Conservation (phyloP, 2,797 vertebrate species). For the Sebastes miniatus region DNA sequence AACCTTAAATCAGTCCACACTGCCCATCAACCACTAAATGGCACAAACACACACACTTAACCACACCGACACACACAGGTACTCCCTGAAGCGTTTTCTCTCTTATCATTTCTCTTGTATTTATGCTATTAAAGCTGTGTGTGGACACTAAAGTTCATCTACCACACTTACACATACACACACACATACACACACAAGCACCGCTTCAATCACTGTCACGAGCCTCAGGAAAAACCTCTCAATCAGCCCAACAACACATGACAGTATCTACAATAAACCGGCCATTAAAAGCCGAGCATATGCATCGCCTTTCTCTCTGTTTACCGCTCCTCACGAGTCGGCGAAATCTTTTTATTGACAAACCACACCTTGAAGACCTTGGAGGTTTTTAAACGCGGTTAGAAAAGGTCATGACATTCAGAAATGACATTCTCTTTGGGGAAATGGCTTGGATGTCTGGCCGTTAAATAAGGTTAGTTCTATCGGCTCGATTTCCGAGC, state of each 20-base stretch:
- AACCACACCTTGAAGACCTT: conserved; percentile 75
- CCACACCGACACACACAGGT: neutral
- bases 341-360: conserved; percentile 71
- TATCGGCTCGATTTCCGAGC: conserved; percentile 62
- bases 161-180: neutral
- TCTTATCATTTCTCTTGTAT: conserved; percentile 33
- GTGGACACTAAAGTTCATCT: conserved; percentile 28
- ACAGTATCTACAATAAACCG: conserved; percentile 33
- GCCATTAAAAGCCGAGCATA: conserved; percentile 38
- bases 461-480: conserved; percentile 74
- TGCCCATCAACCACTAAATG: conserved; percentile 48
- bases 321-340: conserved; percentile 42
- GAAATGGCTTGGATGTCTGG: conserved; percentile 65
- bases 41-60: conserved; percentile 12
- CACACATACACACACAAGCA: neutral
- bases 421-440: conserved; percentile 79
- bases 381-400: conserved; percentile 73
- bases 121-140: conserved; percentile 28
- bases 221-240: conserved; percentile 56
- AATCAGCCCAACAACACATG: conserved; percentile 45
- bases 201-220: conserved; percentile 48
- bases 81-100: neutral
- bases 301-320: conserved; percentile 31
- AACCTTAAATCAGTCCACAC: conserved; percentile 54
- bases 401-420: conserved; percentile 82